Conservation (phyloP, 1,140 invertebrate species). For the Tetramorium alpestre region DNA sequence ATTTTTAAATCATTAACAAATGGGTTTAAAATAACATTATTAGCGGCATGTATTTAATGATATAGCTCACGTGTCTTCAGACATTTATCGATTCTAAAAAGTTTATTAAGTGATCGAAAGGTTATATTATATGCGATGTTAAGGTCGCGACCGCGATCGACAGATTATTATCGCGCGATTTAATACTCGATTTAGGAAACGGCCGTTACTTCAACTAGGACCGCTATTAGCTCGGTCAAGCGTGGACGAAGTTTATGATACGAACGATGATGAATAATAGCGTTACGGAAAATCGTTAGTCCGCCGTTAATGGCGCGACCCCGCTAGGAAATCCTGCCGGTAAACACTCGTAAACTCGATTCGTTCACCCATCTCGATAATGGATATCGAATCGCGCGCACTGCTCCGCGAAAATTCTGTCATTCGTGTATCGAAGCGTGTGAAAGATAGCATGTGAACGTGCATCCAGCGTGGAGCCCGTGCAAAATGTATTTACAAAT, state of each 20-base stretch:
- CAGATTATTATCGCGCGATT: slow-evolving; percentile 72
- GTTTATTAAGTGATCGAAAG: neutral
- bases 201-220: slow-evolving; percentile 60
- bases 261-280: slow-evolving; percentile 71
- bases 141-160: slow-evolving; percentile 35
- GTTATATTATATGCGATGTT: neutral
- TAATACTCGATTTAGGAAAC: slow-evolving; percentile 73
- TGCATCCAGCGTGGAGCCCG: too few species aligned
- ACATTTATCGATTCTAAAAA: neutral
- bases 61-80: neutral
- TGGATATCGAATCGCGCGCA: slow-evolving; percentile 61
- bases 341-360: slow-evolving; percentile 72
- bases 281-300: slow-evolving; percentile 69
- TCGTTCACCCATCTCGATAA: slow-evolving; percentile 65
- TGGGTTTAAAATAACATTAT: neutral
- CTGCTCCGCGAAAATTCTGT: slow-evolving; percentile 23
- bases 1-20: neutral
- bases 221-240: slow-evolving; percentile 68
- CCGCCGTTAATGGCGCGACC: slow-evolving; percentile 53
- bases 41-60: neutral
- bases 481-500: neutral
- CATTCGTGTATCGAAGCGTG: neutral
- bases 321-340: slow-evolving; percentile 61
- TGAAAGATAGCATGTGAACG: neutral
- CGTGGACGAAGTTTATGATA: slow-evolving; percentile 72